Conservation (phyloP, 2,113 vertebrate species). For the Tychaedon coryphoeus region DNA sequence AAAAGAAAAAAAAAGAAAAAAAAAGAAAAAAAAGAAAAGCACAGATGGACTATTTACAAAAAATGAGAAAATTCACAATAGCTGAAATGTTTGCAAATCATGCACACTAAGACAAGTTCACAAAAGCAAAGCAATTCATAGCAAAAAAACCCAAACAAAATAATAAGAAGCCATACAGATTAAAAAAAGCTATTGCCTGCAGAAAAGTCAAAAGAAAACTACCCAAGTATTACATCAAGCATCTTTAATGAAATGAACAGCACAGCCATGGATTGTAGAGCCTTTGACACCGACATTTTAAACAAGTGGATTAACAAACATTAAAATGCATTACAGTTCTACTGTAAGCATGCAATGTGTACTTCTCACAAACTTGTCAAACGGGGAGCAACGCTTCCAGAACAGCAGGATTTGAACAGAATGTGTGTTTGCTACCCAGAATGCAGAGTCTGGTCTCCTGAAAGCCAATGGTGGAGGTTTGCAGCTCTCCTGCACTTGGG, state of each 20-base stretch:
- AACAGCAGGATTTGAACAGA: not conserved
- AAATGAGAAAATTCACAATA: slow-evolving; percentile 69
- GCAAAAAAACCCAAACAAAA: slow-evolving; percentile 59
- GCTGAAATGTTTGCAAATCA: slow-evolving; percentile 57
- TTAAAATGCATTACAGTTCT: slow-evolving; percentile 44
- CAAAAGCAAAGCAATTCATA: slow-evolving; percentile 73
- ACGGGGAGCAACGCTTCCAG: not conserved
- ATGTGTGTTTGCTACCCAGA: not conserved
- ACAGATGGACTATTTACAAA: slow-evolving; percentile 73
- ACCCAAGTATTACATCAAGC: slow-evolving; percentile 60
- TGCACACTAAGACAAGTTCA: slow-evolving; percentile 65
- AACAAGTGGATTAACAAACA: slow-evolving; percentile 54
- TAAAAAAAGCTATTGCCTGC: slow-evolving; percentile 61
- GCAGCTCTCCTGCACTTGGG: not conserved
- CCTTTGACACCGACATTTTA: slow-evolving; percentile 43
- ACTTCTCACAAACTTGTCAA: slow-evolving; percentile 71
- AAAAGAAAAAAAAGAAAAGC: slow-evolving; percentile 22
- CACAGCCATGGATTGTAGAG: not conserved
- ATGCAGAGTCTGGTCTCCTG: not conserved
- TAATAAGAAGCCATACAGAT: slow-evolving; percentile 47
- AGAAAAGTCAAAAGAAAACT: slow-evolving; percentile 65
- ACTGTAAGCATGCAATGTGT: slow-evolving; percentile 9
- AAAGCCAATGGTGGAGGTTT: not conserved
- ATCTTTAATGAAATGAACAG: slow-evolving; percentile 68
- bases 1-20: slow-evolving; percentile 17